phyloP scores from a whole-genome alignment of 2,113 vertebrate species.

The Trachemys scripta region DNA sequence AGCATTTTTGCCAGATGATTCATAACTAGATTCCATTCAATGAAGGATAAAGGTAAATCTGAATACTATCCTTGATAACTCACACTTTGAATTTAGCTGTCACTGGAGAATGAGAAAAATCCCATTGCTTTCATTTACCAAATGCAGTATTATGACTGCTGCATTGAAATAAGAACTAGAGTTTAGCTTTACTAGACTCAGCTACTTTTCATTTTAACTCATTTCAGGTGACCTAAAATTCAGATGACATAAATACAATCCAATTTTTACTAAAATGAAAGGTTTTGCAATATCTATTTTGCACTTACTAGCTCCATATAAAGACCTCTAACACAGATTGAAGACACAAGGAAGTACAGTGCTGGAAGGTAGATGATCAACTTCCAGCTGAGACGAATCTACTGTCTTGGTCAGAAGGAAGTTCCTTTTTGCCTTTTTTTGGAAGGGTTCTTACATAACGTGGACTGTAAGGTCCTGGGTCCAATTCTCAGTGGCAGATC shows the following conservation, averaged over 20 bases:
- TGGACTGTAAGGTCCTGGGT: neutral
- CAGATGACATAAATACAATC: neutral
- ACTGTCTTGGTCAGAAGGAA: neutral
- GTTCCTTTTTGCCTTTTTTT: neutral
- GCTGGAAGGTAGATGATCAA: neutral
- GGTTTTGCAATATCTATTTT: neutral
- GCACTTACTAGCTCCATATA: rapidly evolving
- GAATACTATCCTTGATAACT: neutral
- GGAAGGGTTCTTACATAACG: neutral
- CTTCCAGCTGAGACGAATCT: neutral
- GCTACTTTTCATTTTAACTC: neutral
- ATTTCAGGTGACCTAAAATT: neutral
- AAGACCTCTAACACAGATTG: rapidly evolving
- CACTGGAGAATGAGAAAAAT: neutral
- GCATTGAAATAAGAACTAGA: neutral
- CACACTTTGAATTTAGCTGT: neutral
- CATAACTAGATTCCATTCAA: neutral
- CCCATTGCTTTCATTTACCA: neutral
- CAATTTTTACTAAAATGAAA: neutral
- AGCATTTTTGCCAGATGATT: neutral
- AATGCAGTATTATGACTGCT: too few species aligned
- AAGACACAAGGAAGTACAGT: neutral
- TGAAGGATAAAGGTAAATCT: neutral
- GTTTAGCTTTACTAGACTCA: neutral
- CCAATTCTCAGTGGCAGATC: neutral